Percentiles rank a stretch among this genome's conserved stretches.
phyloP scores from a whole-genome alignment of 2,888 invertebrate species.

The Phortica okadai region DNA sequence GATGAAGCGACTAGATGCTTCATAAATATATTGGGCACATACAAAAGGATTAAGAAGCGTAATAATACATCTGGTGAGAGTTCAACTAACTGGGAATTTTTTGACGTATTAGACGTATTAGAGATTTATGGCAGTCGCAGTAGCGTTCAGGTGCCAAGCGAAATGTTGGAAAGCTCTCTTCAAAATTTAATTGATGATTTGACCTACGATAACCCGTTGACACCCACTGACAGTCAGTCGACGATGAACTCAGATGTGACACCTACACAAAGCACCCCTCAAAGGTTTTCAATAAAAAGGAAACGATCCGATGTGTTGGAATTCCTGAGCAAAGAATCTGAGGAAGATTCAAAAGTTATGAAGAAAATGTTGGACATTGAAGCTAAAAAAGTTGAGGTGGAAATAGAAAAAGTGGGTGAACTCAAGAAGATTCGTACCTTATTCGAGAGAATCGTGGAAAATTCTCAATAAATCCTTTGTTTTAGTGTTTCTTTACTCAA shows the following conservation, averaged over 20 bases:
- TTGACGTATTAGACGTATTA: conserved; percentile 16
- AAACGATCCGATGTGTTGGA: too few species aligned
- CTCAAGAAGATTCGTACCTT: conserved; percentile 13
- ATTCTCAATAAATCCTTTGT: neutral
- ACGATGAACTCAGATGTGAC: too few species aligned
- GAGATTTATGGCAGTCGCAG: neutral
- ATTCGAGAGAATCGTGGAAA: conserved; percentile 3
- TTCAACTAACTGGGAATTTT: conserved; percentile 25
- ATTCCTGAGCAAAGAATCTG: too few species aligned
- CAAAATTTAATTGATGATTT: neutral
- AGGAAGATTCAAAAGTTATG: neutral
- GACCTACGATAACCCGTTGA: neutral
- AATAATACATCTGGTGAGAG: conserved; percentile 31
- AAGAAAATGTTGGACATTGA: neutral
- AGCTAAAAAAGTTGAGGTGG: neutral
- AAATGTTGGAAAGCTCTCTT: neutral
- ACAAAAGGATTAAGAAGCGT: conserved; percentile 1
- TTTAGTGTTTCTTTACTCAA: neutral
- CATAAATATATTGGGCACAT: conserved; percentile 9
- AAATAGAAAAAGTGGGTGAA: conserved; percentile 16
- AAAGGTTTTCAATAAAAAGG: too few species aligned
- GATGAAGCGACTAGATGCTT: too few species aligned
- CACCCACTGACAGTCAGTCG: too few species aligned
- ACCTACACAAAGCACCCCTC: too few species aligned
- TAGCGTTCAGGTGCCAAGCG: conserved; percentile 1